Conservation (phyloP, 2,888 invertebrate genomes). For the Caenorhabditis uteleia region DNA sequence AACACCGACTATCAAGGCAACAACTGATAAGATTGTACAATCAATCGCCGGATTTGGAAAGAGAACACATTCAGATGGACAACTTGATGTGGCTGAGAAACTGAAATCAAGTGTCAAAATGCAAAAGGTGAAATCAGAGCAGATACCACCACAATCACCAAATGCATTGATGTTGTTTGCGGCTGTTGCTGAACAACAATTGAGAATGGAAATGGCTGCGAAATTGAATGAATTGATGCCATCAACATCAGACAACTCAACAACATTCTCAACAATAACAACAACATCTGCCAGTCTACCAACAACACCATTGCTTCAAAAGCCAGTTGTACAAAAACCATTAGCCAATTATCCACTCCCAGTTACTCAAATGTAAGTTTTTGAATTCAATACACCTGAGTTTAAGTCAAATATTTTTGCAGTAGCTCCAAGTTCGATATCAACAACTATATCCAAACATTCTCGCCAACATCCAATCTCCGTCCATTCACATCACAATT, state of each 20-base stretch:
- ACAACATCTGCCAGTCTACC: background rate
- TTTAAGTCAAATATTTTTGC: no score
- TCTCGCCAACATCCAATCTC: slow-evolving; percentile 8
- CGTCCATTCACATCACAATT: background rate
- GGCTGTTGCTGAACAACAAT: slow-evolving; percentile 26
- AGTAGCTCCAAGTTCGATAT: no score
- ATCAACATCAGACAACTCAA: background rate
- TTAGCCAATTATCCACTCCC: no score
- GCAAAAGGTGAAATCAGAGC: background rate
- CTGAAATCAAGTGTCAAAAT: no score
- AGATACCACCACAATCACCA: background rate
- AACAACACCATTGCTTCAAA: background rate
- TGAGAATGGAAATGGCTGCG: slow-evolving; percentile 8
- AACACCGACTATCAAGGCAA: slow-evolving; percentile 46
- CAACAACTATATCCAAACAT: background rate
- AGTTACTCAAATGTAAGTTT: no score
- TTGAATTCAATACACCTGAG: background rate
- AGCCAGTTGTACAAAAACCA: slow-evolving; percentile 1
- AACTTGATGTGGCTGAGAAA: slow-evolving; percentile 11
- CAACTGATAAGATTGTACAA: slow-evolving; percentile 31
- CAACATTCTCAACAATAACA: slow-evolving; percentile 1
- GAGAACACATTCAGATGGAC: slow-evolving; percentile 38
- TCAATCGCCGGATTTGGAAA: slow-evolving; percentile 39
- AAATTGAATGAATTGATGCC: slow-evolving; percentile 1
- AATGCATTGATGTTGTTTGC: slow-evolving; percentile 45